Conservation (phyloP, 2,113 vertebrate genomes). For the Leiothrix lutea region DNA sequence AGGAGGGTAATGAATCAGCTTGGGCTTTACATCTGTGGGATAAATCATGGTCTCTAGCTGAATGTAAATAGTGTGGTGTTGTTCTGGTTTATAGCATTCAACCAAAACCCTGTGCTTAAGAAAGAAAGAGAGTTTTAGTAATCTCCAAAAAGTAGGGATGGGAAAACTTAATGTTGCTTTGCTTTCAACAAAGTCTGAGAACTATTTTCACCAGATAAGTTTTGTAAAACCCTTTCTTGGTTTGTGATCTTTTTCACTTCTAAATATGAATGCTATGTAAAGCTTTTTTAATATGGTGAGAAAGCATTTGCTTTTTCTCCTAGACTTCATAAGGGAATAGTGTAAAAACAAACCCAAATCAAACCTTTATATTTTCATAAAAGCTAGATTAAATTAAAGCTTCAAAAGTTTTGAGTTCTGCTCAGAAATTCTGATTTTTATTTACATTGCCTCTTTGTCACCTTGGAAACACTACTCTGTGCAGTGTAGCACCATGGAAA, state of each 20-base stretch:
- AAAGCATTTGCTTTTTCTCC: not conserved
- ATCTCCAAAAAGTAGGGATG: not conserved
- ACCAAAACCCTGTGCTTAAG: not conserved
- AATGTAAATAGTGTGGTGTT: not conserved
- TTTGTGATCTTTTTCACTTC: not conserved
- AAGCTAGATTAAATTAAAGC: not conserved
- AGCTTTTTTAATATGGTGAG: not conserved
- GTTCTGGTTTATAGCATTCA: not conserved
- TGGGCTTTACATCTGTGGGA: not conserved
- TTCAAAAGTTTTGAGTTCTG: not conserved
- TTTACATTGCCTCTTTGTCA: not conserved
- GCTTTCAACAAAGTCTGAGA: not conserved
- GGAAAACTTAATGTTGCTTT: not conserved
- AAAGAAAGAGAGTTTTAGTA: not conserved
- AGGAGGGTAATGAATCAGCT: not conserved
- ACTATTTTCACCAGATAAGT: not conserved
- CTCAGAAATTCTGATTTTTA: not conserved
- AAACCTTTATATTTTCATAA: not conserved
- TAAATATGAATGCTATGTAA: not conserved
- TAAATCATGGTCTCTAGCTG: not conserved
- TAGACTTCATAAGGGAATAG: not conserved
- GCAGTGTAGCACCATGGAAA: not conserved
- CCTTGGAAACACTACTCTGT: not conserved
- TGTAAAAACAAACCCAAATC: not conserved
- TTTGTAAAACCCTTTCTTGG: not conserved